These are phyloP conservation scores for Aplidium turbinatum DNA, from an alignment of 23 tunicate species.

Conservation along the genomic window DNA sequence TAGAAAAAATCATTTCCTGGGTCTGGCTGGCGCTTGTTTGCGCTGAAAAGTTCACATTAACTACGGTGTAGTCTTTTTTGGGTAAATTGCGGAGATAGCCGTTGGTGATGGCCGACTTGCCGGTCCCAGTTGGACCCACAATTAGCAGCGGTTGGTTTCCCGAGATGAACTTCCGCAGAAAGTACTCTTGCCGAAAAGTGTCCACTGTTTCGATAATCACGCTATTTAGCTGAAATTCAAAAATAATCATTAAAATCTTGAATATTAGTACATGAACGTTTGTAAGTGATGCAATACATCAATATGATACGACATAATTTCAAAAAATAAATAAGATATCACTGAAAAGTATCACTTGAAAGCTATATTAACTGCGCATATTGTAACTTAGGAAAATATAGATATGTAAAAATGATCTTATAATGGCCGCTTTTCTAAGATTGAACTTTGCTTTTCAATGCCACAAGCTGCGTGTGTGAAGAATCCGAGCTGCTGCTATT, in stretches of 20 bases:
- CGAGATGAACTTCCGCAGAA: conserved; percentile 52
- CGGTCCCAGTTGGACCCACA: conserved; percentile 91
- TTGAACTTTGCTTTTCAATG: too few species aligned
- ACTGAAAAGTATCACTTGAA: too few species aligned
- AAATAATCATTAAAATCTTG: background rate
- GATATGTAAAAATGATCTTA: too few species aligned
- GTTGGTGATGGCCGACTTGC: conserved; percentile 84
- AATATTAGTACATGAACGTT: background rate
- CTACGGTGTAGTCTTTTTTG: conserved; percentile 50
- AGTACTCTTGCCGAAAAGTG: conserved; percentile 74
- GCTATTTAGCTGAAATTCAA: conserved; percentile 84
- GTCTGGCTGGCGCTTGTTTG: conserved; percentile 87
- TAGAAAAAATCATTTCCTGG: conserved; percentile 86
- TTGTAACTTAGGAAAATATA: too few species aligned
- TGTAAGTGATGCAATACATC: too few species aligned
- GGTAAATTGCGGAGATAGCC: conserved; percentile 64
- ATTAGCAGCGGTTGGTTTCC: conserved; percentile 52
- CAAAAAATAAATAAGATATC: too few species aligned
- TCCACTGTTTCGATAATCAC: conserved; percentile 86
- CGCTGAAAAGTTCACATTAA: conserved; percentile 85
- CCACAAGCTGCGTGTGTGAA: too few species aligned
- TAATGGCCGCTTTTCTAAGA: too few species aligned
- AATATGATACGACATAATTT: too few species aligned
- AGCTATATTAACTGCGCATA: too few species aligned
- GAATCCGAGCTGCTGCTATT: too few species aligned